Evolutionary conservation across 1,140 invertebrate species (phyloP).

Genomic region (Drosophila pseudoobscura): DNA sequence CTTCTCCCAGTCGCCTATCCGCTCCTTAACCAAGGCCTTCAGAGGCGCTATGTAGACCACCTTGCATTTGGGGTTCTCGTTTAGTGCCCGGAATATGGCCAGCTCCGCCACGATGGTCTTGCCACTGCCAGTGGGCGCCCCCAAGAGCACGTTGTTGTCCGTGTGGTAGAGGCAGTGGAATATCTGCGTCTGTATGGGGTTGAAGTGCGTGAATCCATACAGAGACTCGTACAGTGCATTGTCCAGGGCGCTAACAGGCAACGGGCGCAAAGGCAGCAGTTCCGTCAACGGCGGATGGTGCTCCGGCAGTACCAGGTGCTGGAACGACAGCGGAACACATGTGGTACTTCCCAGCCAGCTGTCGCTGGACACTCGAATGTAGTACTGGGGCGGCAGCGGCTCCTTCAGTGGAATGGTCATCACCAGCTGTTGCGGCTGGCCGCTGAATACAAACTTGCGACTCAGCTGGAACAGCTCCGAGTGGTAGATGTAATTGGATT

Average conservation of each 20-base stretch:
- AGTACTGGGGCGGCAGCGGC: constrained; percentile 95
- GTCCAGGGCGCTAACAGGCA: constrained; percentile 93
- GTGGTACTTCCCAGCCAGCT: constrained; percentile 94
- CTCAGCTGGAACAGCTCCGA: constrained; percentile 95
- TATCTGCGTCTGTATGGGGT: constrained; percentile 99
- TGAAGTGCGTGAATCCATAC: constrained; percentile 98
- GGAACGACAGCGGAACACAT: constrained; percentile 91
- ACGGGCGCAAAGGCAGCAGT: constrained; percentile 94
- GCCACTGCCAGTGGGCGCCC: constrained; percentile 99
- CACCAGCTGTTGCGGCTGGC: constrained; percentile 92
- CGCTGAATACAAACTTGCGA: constrained; percentile 90
- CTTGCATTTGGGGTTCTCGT: constrained; percentile 92
- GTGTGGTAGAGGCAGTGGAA: constrained; percentile 98
- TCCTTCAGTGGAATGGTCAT: constrained; percentile 98
- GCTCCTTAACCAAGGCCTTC: constrained; percentile 98
- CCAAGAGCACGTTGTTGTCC: constrained; percentile 96
- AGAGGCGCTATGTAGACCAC: constrained; percentile 99
- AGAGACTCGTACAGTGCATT: constrained; percentile 91
- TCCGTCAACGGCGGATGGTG: constrained; percentile 97
- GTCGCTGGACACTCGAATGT: constrained; percentile 94
- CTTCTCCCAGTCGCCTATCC: constrained; percentile 98
- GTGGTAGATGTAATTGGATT: constrained; percentile 97
- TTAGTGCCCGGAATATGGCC: constrained; percentile 97
- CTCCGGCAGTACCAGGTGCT: constrained; percentile 95
- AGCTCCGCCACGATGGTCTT: constrained; percentile 99